These are phyloP conservation scores for Malurus leucopterus DNA, from an alignment of 2,797 vertebrate genomes.

Conservation along the genomic window DNA sequence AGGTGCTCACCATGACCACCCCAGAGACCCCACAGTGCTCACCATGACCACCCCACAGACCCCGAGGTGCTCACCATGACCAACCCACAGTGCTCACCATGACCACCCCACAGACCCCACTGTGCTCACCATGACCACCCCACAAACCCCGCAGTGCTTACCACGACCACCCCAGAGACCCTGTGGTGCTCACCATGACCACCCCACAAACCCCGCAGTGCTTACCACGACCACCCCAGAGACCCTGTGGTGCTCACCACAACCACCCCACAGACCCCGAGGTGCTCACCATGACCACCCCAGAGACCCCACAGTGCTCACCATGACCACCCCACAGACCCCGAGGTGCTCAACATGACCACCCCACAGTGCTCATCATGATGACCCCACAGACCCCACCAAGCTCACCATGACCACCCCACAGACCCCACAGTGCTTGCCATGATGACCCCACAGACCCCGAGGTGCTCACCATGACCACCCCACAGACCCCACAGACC, in stretches of 20 bases:
- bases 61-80: constrained; percentile 85
- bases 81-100: constrained; percentile 68
- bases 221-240: constrained; percentile 84
- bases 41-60: constrained; percentile 85
- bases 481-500: constrained; percentile 46
- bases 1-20: constrained; percentile 89
- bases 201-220: neutral
- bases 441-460: too few relatives aligned
- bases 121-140: constrained; percentile 88
- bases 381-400: too few relatives aligned
- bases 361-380: too few relatives aligned
- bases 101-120: too few relatives aligned
- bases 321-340: constrained; percentile 82
- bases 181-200: constrained; percentile 86
- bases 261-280: constrained; percentile 76
- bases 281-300: constrained; percentile 89
- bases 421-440: rapidly evolving
- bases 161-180: constrained; percentile 82
- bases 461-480: constrained; percentile 96
- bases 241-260: constrained; percentile 79
- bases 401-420: constrained; percentile 88
- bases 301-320: constrained; percentile 52
- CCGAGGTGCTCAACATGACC: constrained; percentile 85
- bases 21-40: constrained; percentile 75
- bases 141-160: constrained; percentile 51